Evolutionary conservation across 2,797 vertebrate species (phyloP).

Genomic region (Todus mexicanus): DNA sequence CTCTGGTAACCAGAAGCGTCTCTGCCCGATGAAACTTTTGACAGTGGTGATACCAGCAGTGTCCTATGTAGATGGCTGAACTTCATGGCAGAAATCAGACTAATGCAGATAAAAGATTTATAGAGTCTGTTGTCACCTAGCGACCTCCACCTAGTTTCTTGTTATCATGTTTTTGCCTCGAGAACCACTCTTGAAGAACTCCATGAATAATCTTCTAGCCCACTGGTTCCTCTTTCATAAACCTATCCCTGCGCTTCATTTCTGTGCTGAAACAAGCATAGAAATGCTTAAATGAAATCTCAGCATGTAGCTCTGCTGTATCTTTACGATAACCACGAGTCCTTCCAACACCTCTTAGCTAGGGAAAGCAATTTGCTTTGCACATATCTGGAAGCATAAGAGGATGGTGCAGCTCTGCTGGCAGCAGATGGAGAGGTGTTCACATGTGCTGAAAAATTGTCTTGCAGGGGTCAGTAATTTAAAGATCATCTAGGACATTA

Average conservation of each 20-base stretch:
- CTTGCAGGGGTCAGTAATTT: not conserved
- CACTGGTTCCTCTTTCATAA: not conserved
- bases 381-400: not conserved
- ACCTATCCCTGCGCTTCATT: not conserved
- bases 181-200: not conserved
- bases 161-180: not conserved
- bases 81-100: not conserved
- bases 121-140: not conserved
- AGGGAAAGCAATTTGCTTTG: not conserved
- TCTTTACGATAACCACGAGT: rapidly evolving
- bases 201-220: not conserved
- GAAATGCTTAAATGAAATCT: not conserved
- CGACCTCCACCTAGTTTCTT: not conserved
- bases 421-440: not conserved
- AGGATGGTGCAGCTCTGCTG: not conserved
- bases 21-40: not conserved
- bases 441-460: not conserved
- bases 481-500: not conserved
- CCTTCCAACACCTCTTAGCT: rapidly evolving
- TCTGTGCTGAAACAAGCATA: not conserved
- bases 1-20: not conserved
- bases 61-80: not conserved
- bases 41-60: rapidly evolving
- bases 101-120: not conserved
- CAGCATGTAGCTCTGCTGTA: not conserved